phyloP scores from a whole-genome alignment of 2,797 vertebrate species.

The Phoxinus dragarum region DNA sequence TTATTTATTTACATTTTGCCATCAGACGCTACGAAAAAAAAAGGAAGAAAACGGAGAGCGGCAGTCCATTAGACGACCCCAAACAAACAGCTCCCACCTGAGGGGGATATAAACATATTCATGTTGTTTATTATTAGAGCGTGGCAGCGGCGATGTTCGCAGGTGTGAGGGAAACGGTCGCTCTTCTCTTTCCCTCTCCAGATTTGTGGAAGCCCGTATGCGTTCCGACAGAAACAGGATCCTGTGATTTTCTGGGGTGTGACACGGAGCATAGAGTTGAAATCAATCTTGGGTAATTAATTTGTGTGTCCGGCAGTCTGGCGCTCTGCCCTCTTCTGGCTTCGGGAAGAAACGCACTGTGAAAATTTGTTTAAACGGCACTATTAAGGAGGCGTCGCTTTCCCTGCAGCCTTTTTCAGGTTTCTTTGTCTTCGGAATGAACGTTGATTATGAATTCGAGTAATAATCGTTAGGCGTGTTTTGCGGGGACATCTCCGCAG shows the following conservation, averaged over 20 bases:
- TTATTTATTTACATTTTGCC: conserved; percentile 65
- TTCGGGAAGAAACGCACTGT: conserved; percentile 35
- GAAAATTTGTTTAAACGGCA: conserved; percentile 20
- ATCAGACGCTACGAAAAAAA: conserved; percentile 29
- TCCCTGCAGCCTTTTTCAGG: not conserved
- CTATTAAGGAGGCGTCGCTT: conserved; percentile 12
- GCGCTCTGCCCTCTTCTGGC: conserved; percentile 64
- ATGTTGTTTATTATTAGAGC: conserved; percentile 32
- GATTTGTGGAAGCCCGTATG: conserved; percentile 28
- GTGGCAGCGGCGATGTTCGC: not conserved
- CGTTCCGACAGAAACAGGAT: conserved; percentile 27
- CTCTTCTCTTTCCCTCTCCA: not conserved
- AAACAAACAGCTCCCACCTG: conserved; percentile 49
- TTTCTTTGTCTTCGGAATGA: conserved; percentile 19
- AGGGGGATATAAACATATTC: conserved; percentile 34
- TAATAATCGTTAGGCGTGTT: conserved; percentile 45
- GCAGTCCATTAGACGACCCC: conserved; percentile 48
- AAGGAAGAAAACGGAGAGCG: not conserved
- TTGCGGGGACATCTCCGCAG: conserved; percentile 32
- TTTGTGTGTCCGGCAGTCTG: conserved; percentile 51
- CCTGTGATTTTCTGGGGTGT: conserved; percentile 42
- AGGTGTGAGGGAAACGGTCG: not conserved
- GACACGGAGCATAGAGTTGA: conserved; percentile 40
- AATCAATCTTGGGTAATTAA: conserved; percentile 64
- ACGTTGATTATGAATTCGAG: conserved; percentile 38